Evolutionary conservation across 2,888 invertebrate genomes (phyloP).

Genomic region (Hanleya hanleyi): DNA sequence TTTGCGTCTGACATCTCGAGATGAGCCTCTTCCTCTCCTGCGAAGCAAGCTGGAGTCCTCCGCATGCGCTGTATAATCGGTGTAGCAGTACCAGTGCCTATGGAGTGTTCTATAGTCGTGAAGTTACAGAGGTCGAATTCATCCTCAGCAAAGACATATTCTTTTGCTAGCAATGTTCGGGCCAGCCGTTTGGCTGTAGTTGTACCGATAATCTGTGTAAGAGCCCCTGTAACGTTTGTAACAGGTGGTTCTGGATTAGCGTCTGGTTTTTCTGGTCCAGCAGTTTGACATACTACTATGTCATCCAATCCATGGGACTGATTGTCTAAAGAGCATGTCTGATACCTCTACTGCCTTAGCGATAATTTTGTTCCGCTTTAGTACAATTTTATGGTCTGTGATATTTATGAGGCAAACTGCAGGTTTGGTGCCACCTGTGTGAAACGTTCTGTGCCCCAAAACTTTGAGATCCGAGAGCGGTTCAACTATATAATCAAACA

Average conservation of each 20-base stretch:
- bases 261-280: background rate
- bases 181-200: background rate
- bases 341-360: conserved; percentile 12
- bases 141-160: conserved; percentile 24
- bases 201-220: background rate
- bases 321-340: background rate
- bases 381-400: conserved; percentile 8
- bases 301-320: background rate
- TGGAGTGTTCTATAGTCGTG: conserved; percentile 31
- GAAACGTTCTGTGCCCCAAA: conserved; percentile 20
- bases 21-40: conserved; percentile 32
- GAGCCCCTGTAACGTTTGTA: background rate
- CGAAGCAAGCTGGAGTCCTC: conserved; percentile 32
- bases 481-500: conserved; percentile 26
- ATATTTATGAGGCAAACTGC: conserved; percentile 19
- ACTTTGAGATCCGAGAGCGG: conserved; percentile 13
- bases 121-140: conserved; percentile 26
- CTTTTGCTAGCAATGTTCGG: conserved; percentile 6
- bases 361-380: conserved; percentile 16
- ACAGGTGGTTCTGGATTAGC: background rate
- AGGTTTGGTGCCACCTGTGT: conserved; percentile 9
- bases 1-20: conserved; percentile 28
- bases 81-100: conserved; percentile 27
- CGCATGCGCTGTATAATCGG: conserved; percentile 36
- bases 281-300: background rate